These are phyloP conservation scores for Agrotis segetum DNA, from an alignment of 2,888 invertebrate genomes.

Conservation along the genomic window DNA sequence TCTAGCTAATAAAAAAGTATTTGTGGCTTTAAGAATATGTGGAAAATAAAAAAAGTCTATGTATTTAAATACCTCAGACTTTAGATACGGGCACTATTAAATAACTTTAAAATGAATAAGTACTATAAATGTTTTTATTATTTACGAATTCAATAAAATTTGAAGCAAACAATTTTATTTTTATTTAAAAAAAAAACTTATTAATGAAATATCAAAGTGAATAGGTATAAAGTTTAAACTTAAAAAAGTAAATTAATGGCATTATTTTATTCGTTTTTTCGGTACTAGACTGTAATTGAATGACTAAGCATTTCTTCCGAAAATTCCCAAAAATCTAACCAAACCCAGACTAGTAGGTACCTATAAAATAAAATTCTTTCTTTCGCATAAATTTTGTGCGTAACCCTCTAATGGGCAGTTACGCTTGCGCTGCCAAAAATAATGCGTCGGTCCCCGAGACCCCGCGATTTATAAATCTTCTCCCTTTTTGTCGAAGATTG, in stretches of 20 bases:
- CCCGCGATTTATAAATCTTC: conserved; percentile 80
- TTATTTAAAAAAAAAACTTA: no score
- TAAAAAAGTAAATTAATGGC: no score
- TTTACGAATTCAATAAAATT: no score
- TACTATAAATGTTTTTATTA: no score
- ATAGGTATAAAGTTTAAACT: not conserved
- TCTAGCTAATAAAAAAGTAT: not conserved
- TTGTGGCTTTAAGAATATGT: not conserved
- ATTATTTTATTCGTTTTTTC: no score
- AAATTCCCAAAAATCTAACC: not conserved
- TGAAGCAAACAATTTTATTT: no score
- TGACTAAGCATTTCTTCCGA: not conserved
- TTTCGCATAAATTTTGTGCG: conserved; percentile 58
- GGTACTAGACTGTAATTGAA: no score
- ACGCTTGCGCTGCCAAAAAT: conserved; percentile 83
- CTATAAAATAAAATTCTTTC: conserved; percentile 37
- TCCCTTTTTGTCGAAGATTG: conserved; percentile 65
- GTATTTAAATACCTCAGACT: not conserved
- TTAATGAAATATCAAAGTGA: no score
- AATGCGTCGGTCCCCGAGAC: conserved; percentile 70
- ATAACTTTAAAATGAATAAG: no score
- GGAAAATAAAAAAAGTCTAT: not conserved
- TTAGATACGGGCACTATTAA: not conserved
- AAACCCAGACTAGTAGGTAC: conserved; percentile 18
- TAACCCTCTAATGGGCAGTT: conserved; percentile 82